These are phyloP conservation scores for Mormyrops boulengeri DNA, from an alignment of 2,797 vertebrate species.

Conservation along the genomic window DNA sequence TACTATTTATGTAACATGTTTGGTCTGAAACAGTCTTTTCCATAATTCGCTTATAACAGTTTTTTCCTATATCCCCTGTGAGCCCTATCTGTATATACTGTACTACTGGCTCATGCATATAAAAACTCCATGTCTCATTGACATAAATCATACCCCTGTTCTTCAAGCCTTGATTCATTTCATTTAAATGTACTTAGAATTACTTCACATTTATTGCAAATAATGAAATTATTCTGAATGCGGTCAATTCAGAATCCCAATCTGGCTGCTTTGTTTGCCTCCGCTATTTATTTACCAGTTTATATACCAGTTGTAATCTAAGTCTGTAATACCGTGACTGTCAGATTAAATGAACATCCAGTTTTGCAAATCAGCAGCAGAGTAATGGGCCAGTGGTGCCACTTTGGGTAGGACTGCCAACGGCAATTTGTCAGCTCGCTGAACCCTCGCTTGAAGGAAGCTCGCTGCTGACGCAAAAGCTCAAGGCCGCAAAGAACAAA, in stretches of 20 bases:
- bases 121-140: not conserved
- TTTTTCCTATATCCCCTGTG: not conserved
- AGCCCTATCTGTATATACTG: not conserved
- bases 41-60: not conserved
- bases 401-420: constrained; percentile 28
- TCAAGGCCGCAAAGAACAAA: constrained; percentile 67
- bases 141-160: not conserved
- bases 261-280: not conserved
- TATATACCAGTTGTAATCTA: not conserved
- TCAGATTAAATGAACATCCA: constrained; percentile 14
- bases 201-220: not conserved
- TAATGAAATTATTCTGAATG: not conserved
- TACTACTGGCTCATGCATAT: not conserved
- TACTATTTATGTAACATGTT: not conserved
- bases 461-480: not conserved
- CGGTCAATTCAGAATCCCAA: not conserved
- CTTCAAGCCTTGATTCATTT: not conserved
- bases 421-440: constrained; percentile 32
- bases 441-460: not conserved
- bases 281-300: not conserved
- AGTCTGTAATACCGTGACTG: not conserved
- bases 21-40: not conserved
- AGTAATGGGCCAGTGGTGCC: constrained; percentile 13
- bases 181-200: not conserved
- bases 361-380: constrained; percentile 29